Evolutionary conservation across 2,113 vertebrate genomes (phyloP).

Genomic region (Protobothrops flavoviridis): DNA sequence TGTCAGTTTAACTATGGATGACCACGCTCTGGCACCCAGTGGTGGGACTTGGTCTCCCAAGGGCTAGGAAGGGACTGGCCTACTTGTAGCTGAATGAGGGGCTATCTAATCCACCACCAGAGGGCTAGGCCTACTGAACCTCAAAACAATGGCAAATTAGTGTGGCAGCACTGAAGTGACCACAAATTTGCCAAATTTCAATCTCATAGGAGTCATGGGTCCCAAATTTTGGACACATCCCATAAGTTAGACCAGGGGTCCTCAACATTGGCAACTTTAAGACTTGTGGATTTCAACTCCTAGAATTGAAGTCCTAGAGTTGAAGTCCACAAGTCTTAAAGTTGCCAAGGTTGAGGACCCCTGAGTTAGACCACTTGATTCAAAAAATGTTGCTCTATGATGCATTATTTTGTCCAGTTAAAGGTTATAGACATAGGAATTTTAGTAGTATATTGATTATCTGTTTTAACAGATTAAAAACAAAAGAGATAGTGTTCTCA

Average conservation of each 20-base stretch:
- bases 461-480: not conserved
- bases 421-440: not conserved
- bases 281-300: too few relatives aligned
- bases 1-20: not conserved
- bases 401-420: not conserved
- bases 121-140: not conserved
- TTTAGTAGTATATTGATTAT: not conserved
- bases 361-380: not conserved
- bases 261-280: too few relatives aligned
- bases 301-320: too few relatives aligned
- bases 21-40: not conserved
- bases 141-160: not conserved
- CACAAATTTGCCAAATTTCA: not conserved
- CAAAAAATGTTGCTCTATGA: not conserved
- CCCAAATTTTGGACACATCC: not conserved
- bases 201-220: not conserved
- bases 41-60: not conserved
- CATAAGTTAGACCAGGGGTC: not conserved
- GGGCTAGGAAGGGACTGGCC: not conserved
- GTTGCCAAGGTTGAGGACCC: too few relatives aligned
- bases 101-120: not conserved
- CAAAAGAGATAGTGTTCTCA: not conserved
- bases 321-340: too few relatives aligned
- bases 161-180: not conserved
- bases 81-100: not conserved